Conservation (phyloP, 1,140 invertebrate genomes). For the Sarcophaga bullata region DNA sequence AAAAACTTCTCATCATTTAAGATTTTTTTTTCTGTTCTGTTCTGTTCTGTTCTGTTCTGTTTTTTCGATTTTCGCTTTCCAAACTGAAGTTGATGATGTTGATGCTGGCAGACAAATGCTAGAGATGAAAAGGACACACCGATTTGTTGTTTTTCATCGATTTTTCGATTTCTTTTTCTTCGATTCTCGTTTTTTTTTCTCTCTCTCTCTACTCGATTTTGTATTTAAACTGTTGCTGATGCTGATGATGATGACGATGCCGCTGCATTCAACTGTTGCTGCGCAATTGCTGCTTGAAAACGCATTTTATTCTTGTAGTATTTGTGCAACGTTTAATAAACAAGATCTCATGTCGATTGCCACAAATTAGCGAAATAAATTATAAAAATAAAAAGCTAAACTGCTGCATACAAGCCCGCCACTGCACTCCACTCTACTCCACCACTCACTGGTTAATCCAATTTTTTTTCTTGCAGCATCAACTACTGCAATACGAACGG, state of each 20-base stretch:
- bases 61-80: not conserved
- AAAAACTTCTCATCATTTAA: not conserved
- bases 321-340: conserved; percentile 58
- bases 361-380: conserved; percentile 60
- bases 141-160: conserved; percentile 1
- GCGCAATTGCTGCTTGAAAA: not conserved
- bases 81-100: conserved; percentile 15
- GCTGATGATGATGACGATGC: not conserved
- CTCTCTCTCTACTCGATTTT: no score
- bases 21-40: no score
- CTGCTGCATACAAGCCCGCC: not conserved
- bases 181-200: no score
- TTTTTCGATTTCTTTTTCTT: not conserved
- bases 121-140: conserved; percentile 24
- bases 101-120: conserved; percentile 24
- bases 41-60: no score
- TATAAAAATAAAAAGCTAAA: conserved; percentile 44
- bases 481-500: no score
- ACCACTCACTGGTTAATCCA: no score
- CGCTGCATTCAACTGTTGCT: conserved; percentile 9
- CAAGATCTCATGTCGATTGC: conserved; percentile 59
- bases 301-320: conserved; percentile 44
- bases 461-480: no score
- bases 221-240: not conserved
- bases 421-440: no score